A percentile compares a stretch with the other conserved stretches of the same genome.
phyloP scores from a whole-genome alignment of 2,113 vertebrate genomes.

The Gymnobelideus leadbeateri region DNA sequence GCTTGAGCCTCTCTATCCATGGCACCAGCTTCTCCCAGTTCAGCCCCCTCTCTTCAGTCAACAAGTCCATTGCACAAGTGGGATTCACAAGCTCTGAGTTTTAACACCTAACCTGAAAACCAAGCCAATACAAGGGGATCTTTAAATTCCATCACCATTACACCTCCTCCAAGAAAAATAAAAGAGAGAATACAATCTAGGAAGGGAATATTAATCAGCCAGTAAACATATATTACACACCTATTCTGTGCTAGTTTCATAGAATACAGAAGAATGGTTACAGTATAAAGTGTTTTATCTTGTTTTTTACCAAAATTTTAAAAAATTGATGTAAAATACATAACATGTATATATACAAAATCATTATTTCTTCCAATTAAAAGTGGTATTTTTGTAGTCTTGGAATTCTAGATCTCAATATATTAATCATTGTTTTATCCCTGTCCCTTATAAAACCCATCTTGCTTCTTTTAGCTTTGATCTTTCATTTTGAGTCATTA shows the following conservation, averaged over 20 bases:
- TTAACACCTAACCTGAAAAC: no score
- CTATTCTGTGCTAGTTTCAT: not conserved
- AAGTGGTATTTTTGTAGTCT: not conserved
- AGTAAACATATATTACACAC: not conserved
- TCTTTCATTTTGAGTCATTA: not conserved
- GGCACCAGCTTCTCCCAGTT: no score
- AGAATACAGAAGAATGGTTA: not conserved
- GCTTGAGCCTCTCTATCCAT: no score
- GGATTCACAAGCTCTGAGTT: no score
- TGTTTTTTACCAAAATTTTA: not conserved
- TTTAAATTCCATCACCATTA: no score
- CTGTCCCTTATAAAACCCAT: not conserved
- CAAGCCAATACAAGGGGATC: no score
- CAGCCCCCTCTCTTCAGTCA: no score
- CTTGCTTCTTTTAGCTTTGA: conserved; percentile 18
- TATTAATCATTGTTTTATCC: not conserved
- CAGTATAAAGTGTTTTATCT: not conserved
- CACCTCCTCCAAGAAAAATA: no score
- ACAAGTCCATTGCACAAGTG: no score
- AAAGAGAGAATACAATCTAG: conserved; percentile 17
- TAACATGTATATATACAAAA: not conserved
- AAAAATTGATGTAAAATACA: conserved; percentile 32
- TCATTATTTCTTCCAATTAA: not conserved
- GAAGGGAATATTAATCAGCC: not conserved
- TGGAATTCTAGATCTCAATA: not conserved